Percentiles rank a stretch among this genome's conserved stretches.
phyloP scores from a whole-genome alignment of 2,888 invertebrate genomes.

The Drosophila prostipennis region DNA sequence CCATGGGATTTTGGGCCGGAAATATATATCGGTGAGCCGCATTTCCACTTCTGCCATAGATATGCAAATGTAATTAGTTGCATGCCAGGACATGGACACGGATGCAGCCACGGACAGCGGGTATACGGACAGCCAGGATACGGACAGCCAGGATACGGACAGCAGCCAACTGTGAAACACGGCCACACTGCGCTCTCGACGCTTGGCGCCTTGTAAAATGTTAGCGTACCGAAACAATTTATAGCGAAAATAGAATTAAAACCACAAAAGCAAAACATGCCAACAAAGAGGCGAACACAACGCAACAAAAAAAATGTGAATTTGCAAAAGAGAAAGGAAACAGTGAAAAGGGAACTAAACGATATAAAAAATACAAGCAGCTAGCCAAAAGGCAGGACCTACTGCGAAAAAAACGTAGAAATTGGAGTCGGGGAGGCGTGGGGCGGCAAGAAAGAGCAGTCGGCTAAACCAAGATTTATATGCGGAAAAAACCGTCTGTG shows the following conservation, averaged over 20 bases:
- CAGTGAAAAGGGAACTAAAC: conserved; percentile 34
- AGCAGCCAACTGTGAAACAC: conserved; percentile 63
- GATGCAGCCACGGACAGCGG: conserved; percentile 25
- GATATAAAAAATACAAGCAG: conserved; percentile 57
- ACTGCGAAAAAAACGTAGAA: conserved; percentile 15
- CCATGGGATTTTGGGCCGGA: conserved; percentile 30
- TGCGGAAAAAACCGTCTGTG: conserved; percentile 55
- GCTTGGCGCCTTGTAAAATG: conserved; percentile 69
- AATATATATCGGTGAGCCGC: conserved; percentile 47
- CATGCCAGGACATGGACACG: conserved; percentile 62
- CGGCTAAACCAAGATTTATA: conserved; percentile 80
- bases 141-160: conserved; percentile 32
- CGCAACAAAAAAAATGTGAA: conserved; percentile 23
- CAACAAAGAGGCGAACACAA: conserved; percentile 46
- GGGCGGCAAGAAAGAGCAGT: conserved; percentile 48
- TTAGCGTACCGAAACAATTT: conserved; percentile 80
- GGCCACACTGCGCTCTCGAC: conserved; percentile 51
- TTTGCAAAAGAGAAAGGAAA: conserved; percentile 42
- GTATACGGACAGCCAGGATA: conserved; percentile 12
- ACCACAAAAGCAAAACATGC: conserved; percentile 80
- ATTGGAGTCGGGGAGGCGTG: conserved; percentile 15
- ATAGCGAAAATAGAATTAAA: conserved; percentile 82
- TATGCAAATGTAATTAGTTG: conserved; percentile 83
- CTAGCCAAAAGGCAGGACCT: conserved; percentile 44
- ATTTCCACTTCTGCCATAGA: conserved; percentile 70